Conservation (phyloP, 2,797 vertebrate species). For the Myotis daubentonii region DNA sequence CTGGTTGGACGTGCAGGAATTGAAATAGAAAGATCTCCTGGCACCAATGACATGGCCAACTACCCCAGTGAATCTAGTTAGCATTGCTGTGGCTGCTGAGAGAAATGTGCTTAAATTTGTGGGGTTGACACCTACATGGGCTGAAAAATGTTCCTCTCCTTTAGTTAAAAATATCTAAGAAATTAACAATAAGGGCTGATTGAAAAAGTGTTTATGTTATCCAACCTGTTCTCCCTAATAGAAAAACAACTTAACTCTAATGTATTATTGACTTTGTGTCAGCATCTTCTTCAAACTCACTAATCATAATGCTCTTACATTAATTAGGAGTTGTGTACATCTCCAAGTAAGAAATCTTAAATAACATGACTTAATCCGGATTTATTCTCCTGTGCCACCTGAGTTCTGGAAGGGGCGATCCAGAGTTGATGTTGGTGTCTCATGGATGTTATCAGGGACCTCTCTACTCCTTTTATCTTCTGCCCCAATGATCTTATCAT, state of each 20-base stretch:
- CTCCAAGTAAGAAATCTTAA: not conserved
- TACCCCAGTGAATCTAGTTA: not conserved
- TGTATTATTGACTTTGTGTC: not conserved
- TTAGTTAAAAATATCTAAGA: not conserved
- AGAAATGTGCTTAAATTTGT: not conserved
- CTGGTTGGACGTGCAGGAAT: not conserved
- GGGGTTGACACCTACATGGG: not conserved
- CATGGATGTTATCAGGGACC: not conserved
- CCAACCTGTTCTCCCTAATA: not conserved
- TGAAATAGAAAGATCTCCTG: not conserved
- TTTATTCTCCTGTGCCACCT: not conserved
- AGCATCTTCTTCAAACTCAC: not conserved
- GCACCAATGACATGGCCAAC: not conserved
- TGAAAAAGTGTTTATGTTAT: not conserved
- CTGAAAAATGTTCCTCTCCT: not conserved
- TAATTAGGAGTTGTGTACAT: not conserved
- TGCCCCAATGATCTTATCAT: not conserved
- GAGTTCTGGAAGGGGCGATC: not conserved
- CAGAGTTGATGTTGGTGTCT: not conserved
- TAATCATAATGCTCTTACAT: not conserved
- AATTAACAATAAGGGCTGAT: not conserved
- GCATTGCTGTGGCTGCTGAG: not conserved
- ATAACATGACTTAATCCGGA: not conserved
- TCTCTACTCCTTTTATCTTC: not conserved
- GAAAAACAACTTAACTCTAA: not conserved